phyloP scores from a whole-genome alignment of 1,140 invertebrate genomes.

The Telenomus remus region DNA sequence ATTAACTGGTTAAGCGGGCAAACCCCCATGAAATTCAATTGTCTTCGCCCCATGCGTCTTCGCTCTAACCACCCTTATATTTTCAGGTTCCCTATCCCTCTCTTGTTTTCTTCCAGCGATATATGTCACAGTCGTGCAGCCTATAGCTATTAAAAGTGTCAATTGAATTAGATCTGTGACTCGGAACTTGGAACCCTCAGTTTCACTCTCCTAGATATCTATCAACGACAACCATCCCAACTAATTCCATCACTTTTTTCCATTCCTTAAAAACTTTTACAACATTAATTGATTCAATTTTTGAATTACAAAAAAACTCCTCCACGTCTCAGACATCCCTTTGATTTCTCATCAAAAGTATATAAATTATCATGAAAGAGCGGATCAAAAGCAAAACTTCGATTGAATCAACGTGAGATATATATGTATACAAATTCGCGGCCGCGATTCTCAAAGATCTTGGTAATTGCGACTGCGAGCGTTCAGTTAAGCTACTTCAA shows the following conservation, averaged over 20 bases:
- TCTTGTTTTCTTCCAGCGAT: slow-evolving; percentile 40
- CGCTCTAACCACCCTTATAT: slow-evolving; percentile 71
- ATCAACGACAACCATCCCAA: slow-evolving; percentile 27
- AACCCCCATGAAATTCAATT: slow-evolving; percentile 75
- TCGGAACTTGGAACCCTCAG: slow-evolving; percentile 20
- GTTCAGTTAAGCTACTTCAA: slow-evolving; percentile 40
- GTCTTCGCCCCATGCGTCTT: slow-evolving; percentile 71
- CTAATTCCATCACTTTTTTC: too few relatives aligned
- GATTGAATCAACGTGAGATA: not conserved
- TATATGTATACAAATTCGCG: not conserved
- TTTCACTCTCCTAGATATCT: slow-evolving; percentile 37
- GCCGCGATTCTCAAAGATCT: slow-evolving; percentile 26
- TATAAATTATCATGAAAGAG: too few relatives aligned
- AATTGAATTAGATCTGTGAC: slow-evolving; percentile 69
- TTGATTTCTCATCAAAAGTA: too few relatives aligned
- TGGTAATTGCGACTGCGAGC: slow-evolving; percentile 34
- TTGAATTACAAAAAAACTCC: too few relatives aligned
- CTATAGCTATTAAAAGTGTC: slow-evolving; percentile 71
- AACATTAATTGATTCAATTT: too few relatives aligned
- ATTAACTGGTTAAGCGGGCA: slow-evolving; percentile 73
- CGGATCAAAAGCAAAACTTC: too few relatives aligned
- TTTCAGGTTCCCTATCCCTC: slow-evolving; percentile 65
- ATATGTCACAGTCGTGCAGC: slow-evolving; percentile 62
- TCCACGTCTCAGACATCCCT: too few relatives aligned
- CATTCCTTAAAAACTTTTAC: too few relatives aligned